These are phyloP conservation scores for Varanus komodoensis DNA, from an alignment of 2,113 vertebrate genomes.

Conservation along the genomic window DNA sequence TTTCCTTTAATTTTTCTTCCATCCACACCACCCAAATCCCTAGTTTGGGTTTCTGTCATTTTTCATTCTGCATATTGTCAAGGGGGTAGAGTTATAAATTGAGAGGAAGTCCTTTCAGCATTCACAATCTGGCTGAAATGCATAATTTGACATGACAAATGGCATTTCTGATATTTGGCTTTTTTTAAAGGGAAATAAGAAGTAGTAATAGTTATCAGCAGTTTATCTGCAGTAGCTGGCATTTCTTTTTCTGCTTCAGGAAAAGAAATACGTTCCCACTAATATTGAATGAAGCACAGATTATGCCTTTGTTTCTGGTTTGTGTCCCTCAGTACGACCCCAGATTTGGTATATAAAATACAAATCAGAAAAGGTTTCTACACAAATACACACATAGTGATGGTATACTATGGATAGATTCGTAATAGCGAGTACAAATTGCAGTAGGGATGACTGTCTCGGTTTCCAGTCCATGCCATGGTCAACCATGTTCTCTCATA, in stretches of 20 bases:
- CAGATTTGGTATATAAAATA: not conserved
- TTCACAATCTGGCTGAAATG: conserved; percentile 44
- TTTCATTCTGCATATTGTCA: conserved; percentile 35
- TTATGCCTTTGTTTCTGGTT: not conserved
- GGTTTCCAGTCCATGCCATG: not conserved
- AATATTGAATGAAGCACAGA: not conserved
- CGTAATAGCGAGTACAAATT: not conserved
- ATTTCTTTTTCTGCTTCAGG: conserved; percentile 1
- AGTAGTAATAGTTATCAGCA: not conserved
- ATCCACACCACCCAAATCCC: not conserved
- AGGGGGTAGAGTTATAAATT: conserved; percentile 32
- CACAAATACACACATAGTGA: not conserved
- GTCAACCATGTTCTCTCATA: not conserved
- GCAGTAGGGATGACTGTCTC: not conserved
- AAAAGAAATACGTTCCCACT: conserved; percentile 2
- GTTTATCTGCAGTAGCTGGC: conserved; percentile 15
- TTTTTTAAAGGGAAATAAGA: not conserved
- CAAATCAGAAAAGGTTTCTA: not conserved
- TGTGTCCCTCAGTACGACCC: not conserved
- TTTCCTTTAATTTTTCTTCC: not conserved
- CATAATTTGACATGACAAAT: conserved; percentile 63
- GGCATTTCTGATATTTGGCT: conserved; percentile 54
- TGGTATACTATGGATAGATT: not conserved
- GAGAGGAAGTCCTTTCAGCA: conserved; percentile 63
- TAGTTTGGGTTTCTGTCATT: conserved; percentile 38